Evolutionary conservation across 2,888 invertebrate genomes (phyloP).

Genomic region (Eustalomyia histrio): DNA sequence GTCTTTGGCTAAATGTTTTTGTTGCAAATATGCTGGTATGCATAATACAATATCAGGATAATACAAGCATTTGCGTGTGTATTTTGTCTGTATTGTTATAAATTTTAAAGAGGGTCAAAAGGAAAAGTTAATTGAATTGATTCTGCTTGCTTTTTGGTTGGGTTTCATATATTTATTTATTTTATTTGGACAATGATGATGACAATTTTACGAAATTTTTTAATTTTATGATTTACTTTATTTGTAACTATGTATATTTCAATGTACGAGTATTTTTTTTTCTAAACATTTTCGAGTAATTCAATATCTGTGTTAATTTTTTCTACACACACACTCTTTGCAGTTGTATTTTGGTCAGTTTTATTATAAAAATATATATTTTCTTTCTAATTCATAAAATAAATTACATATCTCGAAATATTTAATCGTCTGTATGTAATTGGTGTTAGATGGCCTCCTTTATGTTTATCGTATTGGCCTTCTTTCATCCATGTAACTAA

Average conservation of each 20-base stretch:
- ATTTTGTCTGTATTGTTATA: not conserved
- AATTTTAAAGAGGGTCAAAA: conserved; percentile 8
- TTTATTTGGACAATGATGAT: conserved; percentile 1
- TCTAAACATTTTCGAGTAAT: too few relatives aligned
- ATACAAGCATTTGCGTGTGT: not conserved
- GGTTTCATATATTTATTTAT: not conserved
- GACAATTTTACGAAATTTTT: conserved; percentile 17
- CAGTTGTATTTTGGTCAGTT: conserved; percentile 7
- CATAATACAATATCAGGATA: conserved; percentile 2
- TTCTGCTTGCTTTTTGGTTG: not conserved
- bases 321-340: not conserved
- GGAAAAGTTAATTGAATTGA: conserved; percentile 40
- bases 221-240: conserved; percentile 28
- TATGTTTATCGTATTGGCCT: conserved; percentile 13
- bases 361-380: conserved; percentile 11
- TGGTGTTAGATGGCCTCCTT: conserved; percentile 29
- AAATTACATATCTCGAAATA: conserved; percentile 22
- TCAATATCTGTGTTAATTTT: too few relatives aligned
- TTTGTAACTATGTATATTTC: not conserved
- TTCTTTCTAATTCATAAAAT: not conserved
- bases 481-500: too few relatives aligned
- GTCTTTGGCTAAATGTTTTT: conserved; percentile 3
- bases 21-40: not conserved
- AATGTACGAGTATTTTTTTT: not conserved
- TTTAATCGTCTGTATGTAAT: conserved; percentile 23